Conservation (phyloP, 2,113 vertebrate genomes). For the Formicarius rufipectus region DNA sequence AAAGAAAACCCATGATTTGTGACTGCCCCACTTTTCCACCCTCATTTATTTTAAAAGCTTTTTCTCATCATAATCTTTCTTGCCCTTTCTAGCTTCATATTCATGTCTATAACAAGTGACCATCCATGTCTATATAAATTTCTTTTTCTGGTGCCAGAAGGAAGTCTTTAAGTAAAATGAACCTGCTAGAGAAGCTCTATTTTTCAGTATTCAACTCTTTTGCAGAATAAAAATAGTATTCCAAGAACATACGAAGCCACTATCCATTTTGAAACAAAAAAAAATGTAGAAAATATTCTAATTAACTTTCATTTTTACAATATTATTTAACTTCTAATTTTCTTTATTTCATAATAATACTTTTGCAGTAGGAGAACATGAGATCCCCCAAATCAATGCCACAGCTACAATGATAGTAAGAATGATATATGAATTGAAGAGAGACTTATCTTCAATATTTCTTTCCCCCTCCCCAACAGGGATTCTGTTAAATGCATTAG, state of each 20-base stretch:
- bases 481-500: neutral
- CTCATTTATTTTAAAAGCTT: constrained; percentile 26
- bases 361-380: neutral
- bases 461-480: neutral
- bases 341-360: neutral
- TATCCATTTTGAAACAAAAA: neutral
- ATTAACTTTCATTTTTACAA: neutral
- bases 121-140: neutral
- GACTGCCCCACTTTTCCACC: neutral
- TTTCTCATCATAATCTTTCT: neutral
- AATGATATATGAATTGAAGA: neutral
- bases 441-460: neutral
- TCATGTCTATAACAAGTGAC: neutral
- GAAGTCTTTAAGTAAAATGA: constrained; percentile 5
- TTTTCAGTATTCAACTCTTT: neutral
- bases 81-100: neutral
- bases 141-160: neutral
- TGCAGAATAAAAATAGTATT: neutral
- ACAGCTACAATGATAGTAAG: neutral
- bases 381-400: neutral
- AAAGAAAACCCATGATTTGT: neutral
- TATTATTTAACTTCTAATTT: neutral
- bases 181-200: neutral
- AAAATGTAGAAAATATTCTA: neutral
- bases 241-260: neutral